Conservation (phyloP, 2,797 vertebrate genomes). For the Neosilurus mollespiculum region DNA sequence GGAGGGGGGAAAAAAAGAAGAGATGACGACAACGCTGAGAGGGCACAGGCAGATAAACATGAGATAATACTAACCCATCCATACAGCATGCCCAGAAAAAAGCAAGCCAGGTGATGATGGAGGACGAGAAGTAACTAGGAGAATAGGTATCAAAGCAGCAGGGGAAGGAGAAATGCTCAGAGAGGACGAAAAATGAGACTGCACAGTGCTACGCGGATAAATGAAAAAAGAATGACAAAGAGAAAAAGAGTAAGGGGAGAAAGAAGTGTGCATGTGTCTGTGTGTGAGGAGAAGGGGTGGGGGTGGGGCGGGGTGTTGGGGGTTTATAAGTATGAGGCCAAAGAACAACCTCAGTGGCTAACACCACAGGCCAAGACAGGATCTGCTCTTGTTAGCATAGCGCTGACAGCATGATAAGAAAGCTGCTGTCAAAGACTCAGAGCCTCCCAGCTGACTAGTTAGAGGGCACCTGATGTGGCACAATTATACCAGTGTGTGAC, state of each 20-base stretch:
- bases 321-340: slow-evolving; percentile 27
- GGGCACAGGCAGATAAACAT: slow-evolving; percentile 55
- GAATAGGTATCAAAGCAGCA: slow-evolving; percentile 47
- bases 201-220: slow-evolving; percentile 40
- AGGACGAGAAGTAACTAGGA: slow-evolving; percentile 46
- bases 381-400: slow-evolving; percentile 92
- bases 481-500: slow-evolving; percentile 94
- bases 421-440: slow-evolving; percentile 87
- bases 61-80: slow-evolving; percentile 47
- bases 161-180: slow-evolving; percentile 35
- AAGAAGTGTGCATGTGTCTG: slow-evolving; percentile 32
- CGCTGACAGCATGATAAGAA: slow-evolving; percentile 93
- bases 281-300: slow-evolving; percentile 19
- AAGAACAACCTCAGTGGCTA: slow-evolving; percentile 63
- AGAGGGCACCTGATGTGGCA: slow-evolving; percentile 84
- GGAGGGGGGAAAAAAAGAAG: slow-evolving; percentile 58
- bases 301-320: not conserved
- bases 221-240: slow-evolving; percentile 37
- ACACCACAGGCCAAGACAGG: slow-evolving; percentile 79
- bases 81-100: slow-evolving; percentile 52
- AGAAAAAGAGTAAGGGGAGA: slow-evolving; percentile 40
- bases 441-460: slow-evolving; percentile 95
- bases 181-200: slow-evolving; percentile 35
- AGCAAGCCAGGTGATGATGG: slow-evolving; percentile 58
- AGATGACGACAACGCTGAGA: slow-evolving; percentile 58